These are phyloP conservation scores for Chirona hameri DNA, from an alignment of 2,888 invertebrate species.

Conservation along the genomic window DNA sequence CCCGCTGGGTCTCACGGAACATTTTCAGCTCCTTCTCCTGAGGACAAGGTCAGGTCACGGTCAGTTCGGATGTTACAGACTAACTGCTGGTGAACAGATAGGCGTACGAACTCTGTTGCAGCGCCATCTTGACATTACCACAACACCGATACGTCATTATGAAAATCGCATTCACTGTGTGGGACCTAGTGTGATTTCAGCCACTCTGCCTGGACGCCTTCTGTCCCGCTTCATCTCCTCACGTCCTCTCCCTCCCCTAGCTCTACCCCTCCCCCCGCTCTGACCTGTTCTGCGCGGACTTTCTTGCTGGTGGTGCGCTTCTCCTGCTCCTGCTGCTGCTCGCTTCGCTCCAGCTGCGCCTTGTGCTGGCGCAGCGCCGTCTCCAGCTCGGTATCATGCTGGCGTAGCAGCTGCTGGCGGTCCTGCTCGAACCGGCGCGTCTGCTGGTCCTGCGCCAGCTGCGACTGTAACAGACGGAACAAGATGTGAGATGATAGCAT, in stretches of 20 bases:
- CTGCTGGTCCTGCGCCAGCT: slow-evolving; percentile 81
- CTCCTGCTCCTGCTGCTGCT: slow-evolving; percentile 85
- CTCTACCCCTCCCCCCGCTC: neutral
- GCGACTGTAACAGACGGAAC: slow-evolving; percentile 42
- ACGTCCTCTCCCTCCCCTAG: too few species aligned
- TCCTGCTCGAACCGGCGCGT: slow-evolving; percentile 88
- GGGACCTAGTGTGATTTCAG: too few species aligned
- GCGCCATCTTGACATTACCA: too few species aligned
- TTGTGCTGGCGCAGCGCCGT: slow-evolving; percentile 81
- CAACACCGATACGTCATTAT: too few species aligned
- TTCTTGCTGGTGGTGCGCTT: slow-evolving; percentile 80
- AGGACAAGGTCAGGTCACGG: too few species aligned
- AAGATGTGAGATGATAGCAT: too few species aligned
- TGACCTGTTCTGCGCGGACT: slow-evolving; percentile 79
- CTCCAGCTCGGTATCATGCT: slow-evolving; percentile 90
- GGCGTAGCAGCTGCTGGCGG: slow-evolving; percentile 68
- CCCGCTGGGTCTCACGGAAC: slow-evolving; percentile 89
- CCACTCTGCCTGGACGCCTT: too few species aligned
- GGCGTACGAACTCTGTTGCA: too few species aligned
- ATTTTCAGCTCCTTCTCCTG: slow-evolving; percentile 84
- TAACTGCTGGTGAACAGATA: too few species aligned
- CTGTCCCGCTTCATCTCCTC: too few species aligned
- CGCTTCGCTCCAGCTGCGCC: slow-evolving; percentile 81
- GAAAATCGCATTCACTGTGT: too few species aligned
- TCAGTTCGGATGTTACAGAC: too few species aligned